Base-by-base conservation (phyloP, 1,140 invertebrate genomes). In the Vanessa atalanta region DNA sequence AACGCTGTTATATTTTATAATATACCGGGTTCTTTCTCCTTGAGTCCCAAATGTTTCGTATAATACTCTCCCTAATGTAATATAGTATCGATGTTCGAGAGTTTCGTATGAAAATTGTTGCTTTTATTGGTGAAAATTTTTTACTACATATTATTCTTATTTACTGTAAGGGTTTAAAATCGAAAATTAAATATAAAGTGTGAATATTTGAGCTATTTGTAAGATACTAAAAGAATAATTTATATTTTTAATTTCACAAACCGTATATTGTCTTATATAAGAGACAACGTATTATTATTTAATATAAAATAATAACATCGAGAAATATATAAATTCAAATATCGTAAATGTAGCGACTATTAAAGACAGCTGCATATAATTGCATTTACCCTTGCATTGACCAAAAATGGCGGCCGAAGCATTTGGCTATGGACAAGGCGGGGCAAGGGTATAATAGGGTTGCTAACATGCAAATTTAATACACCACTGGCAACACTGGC, bases 401-500 rank as follows among this genome's bases (percentile, higher is more conserved):
- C 79, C 78, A 81, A 84, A 84, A 83, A 87, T 86, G 84, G 83
- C 81, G 76, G 70, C 75, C 55, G 47, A 31, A 65, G 68, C 64
- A 75, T 26, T 70, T 73, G 57, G 48, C 61, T 72, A 65, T 74
- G 70, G 75, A 75, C 70, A 73, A 80, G 81, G 83, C 76, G 80
- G 81, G 68, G 72, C 70, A 68, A 79, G 79, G 80, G 81, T 80
- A 66, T 75, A 75, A 81, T 74, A 78, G 89, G 86, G 85, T 83
- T 84, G 84, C 80, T 81, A 83, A 83, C 81, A 92, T 92, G 90
- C 88, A 92, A 90, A 92, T 90, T 88, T 86, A 87, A 89, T 87
- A 82, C 80, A 82, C 80, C 78, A 73, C 65, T 82, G 83, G 81
- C 83, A 82, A 79, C 82, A 74, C 85, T 78, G 72, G 79, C 77